Evolutionary conservation across 2,888 invertebrate genomes (phyloP).

Genomic region (Norana najaformis): DNA sequence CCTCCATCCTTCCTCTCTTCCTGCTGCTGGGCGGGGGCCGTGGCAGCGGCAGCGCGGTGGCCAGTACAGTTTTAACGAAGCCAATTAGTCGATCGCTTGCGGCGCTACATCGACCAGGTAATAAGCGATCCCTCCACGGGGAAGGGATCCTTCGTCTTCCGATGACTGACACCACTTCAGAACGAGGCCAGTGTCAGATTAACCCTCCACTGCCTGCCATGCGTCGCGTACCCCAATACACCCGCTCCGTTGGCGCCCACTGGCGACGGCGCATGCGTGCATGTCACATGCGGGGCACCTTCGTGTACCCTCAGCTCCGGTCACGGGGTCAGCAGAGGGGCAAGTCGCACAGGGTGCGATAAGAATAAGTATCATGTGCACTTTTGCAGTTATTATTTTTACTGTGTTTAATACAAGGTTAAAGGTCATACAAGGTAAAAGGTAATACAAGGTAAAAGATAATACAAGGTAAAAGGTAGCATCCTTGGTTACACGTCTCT

Average conservation of each 20-base stretch:
- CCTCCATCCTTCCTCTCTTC: not conserved
- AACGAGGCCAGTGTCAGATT: conserved; percentile 25
- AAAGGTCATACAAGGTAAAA: not conserved
- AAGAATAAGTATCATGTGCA: not conserved
- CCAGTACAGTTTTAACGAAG: conserved; percentile 24
- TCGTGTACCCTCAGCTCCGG: conserved; percentile 17
- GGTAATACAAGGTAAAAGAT: not conserved
- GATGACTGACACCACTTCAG: conserved; percentile 25
- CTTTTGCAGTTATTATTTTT: not conserved
- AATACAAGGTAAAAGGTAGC: too few species aligned
- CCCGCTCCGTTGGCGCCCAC: not conserved
- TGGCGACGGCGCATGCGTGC: not conserved
- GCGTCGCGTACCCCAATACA: not conserved
- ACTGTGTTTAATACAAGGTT: not conserved
- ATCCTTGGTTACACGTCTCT: not conserved
- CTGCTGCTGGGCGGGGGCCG: too few species aligned
- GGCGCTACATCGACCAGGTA: not conserved
- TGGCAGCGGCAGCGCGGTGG: not conserved
- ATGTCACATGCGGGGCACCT: conserved; percentile 16
- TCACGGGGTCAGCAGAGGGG: not conserved
- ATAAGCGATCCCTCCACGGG: not conserved
- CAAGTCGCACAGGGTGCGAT: not conserved
- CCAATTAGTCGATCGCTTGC: conserved; percentile 23
- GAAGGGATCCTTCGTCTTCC: conserved; percentile 18
- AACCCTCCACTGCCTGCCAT: conserved; percentile 22